Conservation (phyloP, 2,113 vertebrate species). For the Dendrocopos noguchii region DNA sequence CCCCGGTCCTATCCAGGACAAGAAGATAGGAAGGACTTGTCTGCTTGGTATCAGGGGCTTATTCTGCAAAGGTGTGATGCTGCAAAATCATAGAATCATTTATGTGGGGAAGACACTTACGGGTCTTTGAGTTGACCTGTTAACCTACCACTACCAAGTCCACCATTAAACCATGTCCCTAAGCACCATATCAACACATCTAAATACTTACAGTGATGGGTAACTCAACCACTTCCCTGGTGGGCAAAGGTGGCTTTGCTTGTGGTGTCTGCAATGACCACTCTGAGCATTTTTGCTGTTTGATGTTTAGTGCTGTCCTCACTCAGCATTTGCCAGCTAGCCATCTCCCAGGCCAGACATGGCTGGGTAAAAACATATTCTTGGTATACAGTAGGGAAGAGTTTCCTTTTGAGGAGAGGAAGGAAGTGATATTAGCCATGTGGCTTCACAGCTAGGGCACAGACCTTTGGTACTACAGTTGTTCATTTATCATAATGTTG, state of each 20-base stretch:
- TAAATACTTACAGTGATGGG: background rate
- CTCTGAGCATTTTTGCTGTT: background rate
- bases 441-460: background rate
- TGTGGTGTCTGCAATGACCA: background rate
- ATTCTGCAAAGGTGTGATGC: background rate
- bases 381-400: background rate
- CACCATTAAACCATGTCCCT: background rate
- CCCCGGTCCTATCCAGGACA: too few species aligned
- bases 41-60: background rate
- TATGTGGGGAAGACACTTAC: background rate
- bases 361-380: background rate
- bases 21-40: background rate
- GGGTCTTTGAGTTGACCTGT: background rate
- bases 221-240: background rate
- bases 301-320: background rate
- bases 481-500: background rate
- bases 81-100: background rate
- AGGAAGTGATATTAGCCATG: background rate
- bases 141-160: background rate
- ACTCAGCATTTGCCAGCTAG: fast-evolving
- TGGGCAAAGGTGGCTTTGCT: background rate
- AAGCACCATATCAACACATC: fast-evolving
- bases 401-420: background rate
- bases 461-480: background rate
- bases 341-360: background rate